Base-by-base conservation (phyloP, 2,113 vertebrate genomes). In the Hippocampus abdominalis region DNA sequence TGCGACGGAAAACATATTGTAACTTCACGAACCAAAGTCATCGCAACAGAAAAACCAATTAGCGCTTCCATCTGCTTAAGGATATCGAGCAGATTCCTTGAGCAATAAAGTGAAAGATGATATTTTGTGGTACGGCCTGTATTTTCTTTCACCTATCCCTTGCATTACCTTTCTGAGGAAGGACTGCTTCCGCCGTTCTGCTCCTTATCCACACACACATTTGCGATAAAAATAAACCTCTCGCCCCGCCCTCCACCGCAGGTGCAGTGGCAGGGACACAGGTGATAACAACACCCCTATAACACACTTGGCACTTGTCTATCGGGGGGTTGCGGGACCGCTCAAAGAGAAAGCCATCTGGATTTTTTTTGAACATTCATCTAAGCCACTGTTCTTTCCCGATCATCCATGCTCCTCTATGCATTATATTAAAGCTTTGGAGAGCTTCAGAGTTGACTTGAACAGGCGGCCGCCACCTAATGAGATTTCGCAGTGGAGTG, bases 241-340 rank as follows among this genome's bases (percentile, higher is more conserved):
- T 60, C 32, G 40, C 32, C 42, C 56, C 68, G 9, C 20, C 63
- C 54, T 29, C 39, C 56, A 72, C 78, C 72, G 53, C 66, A 84
- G 84, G 89, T 89, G 81, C 81, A 62, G 69, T 72, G 65, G 65
- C 77, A 79, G 80, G 81, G 84, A 88, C 81, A 79, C 81, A 82
- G 87, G 90, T 84, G 90, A 87, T 84, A 89, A 84, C 78, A 83
- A 83, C 86, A 78, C 78, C 73, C 79, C 76, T 82, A 80, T 83
- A 39, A 63, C 76, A 69, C 68, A 78, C 70, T 70, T 57, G 67
- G 77, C 86, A 77, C 71, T 71, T 74, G 72, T 83, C 73, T 64
- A 77, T 78, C 80, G 85, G 76, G 83, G 80, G 69, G 69, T 79
- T 76, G 69, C 78, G 71, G 71, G 73, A 75, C 80, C 77, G 77